phyloP scores from a whole-genome alignment of 2,113 vertebrate species.

The Blennius ocellaris region DNA sequence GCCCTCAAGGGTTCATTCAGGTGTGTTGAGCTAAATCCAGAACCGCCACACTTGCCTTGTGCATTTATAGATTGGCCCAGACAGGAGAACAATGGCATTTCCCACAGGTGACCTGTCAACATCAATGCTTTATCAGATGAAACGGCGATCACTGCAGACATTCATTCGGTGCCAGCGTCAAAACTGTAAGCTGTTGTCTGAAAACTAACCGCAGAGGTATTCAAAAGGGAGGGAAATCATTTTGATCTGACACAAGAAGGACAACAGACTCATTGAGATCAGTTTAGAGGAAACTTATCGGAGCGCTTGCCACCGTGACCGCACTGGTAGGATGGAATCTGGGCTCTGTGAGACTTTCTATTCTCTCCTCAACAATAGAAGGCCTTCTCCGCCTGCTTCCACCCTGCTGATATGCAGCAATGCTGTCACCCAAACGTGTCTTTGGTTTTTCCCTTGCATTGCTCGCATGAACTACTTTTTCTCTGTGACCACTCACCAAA shows the following conservation, averaged over 20 bases:
- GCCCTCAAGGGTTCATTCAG: constrained; percentile 48
- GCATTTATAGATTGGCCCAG: neutral
- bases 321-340: constrained; percentile 69
- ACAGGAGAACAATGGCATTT: constrained; percentile 29
- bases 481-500: constrained; percentile 22
- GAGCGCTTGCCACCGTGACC: constrained; percentile 47
- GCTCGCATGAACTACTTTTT: constrained; percentile 17
- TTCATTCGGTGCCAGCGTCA: constrained; percentile 35
- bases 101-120: constrained; percentile 31
- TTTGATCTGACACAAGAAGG: constrained; percentile 31
- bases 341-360: constrained; percentile 64
- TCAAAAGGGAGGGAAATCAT: constrained; percentile 34
- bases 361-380: constrained; percentile 72
- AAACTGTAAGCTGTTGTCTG: constrained; percentile 43
- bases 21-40: constrained; percentile 29
- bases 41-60: constrained; percentile 29
- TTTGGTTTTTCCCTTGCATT: constrained; percentile 15
- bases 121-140: constrained; percentile 37
- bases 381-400: constrained; percentile 63
- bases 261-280: constrained; percentile 71
- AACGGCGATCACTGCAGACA: constrained; percentile 29
- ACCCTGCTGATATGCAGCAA: constrained; percentile 36
- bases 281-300: constrained; percentile 64
- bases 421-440: constrained; percentile 44
- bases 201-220: constrained; percentile 45